Evolutionary conservation across 2,797 vertebrate genomes (phyloP).

Genomic region (Cryptoprocta ferox): DNA sequence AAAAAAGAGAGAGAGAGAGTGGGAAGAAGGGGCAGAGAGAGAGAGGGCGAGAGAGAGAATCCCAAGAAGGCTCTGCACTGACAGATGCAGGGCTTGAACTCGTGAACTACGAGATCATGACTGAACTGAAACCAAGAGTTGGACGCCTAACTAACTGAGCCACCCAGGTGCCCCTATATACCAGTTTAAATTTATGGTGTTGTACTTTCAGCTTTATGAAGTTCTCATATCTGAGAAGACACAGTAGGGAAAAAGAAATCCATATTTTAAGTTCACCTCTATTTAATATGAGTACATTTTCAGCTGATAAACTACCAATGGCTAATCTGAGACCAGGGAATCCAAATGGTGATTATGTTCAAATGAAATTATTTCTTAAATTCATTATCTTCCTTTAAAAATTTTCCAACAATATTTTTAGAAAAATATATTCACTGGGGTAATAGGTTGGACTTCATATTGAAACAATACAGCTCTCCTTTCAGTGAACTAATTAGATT

Average conservation of each 20-base stretch:
- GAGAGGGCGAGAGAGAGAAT: no score
- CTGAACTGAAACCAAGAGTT: no score
- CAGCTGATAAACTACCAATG: constrained; percentile 65
- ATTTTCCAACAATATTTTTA: constrained; percentile 66
- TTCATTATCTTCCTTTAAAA: constrained; percentile 74
- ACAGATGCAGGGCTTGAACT: no score
- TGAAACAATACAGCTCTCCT: constrained; percentile 52
- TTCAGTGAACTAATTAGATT: constrained; percentile 71
- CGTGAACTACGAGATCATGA: no score
- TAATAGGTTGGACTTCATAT: constrained; percentile 70
- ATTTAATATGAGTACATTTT: constrained; percentile 69
- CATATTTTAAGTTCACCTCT: neutral
- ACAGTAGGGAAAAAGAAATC: neutral
- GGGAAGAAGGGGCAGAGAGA: no score
- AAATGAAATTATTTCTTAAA: constrained; percentile 73
- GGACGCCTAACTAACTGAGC: no score
- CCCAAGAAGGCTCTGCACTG: neutral
- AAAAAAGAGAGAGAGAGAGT: no score
- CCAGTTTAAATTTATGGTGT: constrained; percentile 75
- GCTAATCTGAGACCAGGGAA: constrained; percentile 74
- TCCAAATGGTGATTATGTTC: constrained; percentile 79
- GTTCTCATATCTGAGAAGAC: constrained; percentile 71
- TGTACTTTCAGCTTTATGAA: constrained; percentile 78
- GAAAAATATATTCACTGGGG: constrained; percentile 60
- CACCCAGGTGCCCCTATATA: neutral